Base-by-base conservation (phyloP, 2,888 invertebrate species). In the Muscina levida region DNA sequence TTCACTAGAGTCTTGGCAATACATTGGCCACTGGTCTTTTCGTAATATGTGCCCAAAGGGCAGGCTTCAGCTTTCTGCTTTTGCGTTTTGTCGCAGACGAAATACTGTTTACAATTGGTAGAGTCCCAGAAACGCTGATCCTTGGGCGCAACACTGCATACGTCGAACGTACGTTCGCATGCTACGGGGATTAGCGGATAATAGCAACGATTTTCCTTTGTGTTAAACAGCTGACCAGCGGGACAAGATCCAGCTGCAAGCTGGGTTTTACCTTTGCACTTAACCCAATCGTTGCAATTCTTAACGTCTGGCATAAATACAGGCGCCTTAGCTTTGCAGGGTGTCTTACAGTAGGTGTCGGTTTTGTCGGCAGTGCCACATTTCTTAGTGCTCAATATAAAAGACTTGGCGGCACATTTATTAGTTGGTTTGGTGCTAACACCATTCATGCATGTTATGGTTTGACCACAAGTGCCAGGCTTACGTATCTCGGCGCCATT, bases 221-320 rank as follows among this genome's bases (percentile, higher is more conserved):
- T 26, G 13, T 86, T 81, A 31, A 89, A 89, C 37, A 82, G 56
- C 76, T 85, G 71, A 3, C 70, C 84, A 1, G 10, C 0, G 0
- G 4, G 56, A 71, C 89, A 89, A 1, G 39, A 6, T 0, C 87
- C 87, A 0, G 10, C 37, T 1, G 62, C 75, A 2, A 83, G 2
- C 0, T 17, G 0, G 0, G 11, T 57, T 0, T 39, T 24, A 6
- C 79, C 82, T 0, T 83, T 51, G 37, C 89, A 89, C 8, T 81
- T 82, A 22, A 82, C 83, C 86, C 87, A 89, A 22, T 85, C 86
- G 1, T 73, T 76, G 22, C 89, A 89, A 19, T 87, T 86, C 1
- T 84, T 84, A 0, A 62, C 66, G 39, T 85, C 87, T 0, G 75
- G 75, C 1, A 85, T 70, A 66, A 85, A 89, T 0, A 77, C 83